Evolutionary conservation across 2,888 invertebrate genomes (phyloP).

Genomic region (Dione vanillae): DNA sequence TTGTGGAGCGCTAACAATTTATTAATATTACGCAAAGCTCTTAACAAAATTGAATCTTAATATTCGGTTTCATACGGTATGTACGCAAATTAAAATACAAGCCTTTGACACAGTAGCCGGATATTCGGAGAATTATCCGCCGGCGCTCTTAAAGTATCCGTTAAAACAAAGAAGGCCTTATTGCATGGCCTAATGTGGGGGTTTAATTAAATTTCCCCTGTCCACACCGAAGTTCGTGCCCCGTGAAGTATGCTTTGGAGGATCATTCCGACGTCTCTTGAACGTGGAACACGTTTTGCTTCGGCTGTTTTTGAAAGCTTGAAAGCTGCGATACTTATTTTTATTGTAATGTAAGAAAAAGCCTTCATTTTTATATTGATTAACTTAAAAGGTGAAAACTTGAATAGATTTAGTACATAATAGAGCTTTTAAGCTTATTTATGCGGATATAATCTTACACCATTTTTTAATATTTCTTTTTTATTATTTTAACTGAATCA

Average conservation of each 20-base stretch:
- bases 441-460: no score
- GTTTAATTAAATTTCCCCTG: conserved; percentile 58
- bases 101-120: conserved; percentile 41
- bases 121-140: conserved; percentile 40
- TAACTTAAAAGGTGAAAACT: no score
- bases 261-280: conserved; percentile 42
- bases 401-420: no score
- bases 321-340: neutral
- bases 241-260: conserved; percentile 48
- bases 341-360: conserved; percentile 12
- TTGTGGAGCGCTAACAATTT: conserved; percentile 7
- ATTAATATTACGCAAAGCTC: conserved; percentile 10
- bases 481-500: no score
- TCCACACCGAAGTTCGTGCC: conserved; percentile 45
- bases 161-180: conserved; percentile 47
- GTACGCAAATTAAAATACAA: conserved; percentile 32
- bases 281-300: conserved; percentile 21
- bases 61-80: conserved; percentile 24
- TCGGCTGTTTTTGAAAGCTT: conserved; percentile 10
- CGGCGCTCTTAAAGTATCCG: conserved; percentile 37
- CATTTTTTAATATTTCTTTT: no score
- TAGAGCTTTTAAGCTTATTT: neutral
- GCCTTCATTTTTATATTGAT: neutral
- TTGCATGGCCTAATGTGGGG: conserved; percentile 48
- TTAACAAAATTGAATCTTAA: conserved; percentile 27